Evolutionary conservation across 53 echinoderm and acorn worm species (phyloP).

Genomic region (Zoroaster sp.): DNA sequence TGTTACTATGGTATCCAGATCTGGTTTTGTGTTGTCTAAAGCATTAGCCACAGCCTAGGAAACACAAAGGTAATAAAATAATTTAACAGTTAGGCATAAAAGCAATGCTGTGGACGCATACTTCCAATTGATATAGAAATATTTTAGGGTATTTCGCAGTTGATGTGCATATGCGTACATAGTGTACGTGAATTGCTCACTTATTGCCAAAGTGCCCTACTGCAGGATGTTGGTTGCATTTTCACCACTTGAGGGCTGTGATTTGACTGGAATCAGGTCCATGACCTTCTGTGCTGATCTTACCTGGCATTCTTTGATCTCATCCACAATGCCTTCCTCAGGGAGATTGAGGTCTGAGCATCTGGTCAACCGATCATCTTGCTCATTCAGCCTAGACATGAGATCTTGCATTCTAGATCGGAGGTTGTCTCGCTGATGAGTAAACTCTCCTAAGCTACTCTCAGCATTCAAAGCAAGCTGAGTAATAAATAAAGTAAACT

Average conservation of each 20-base stretch:
- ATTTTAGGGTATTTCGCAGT: too few relatives aligned
- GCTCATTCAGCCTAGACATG: conserved; percentile 57
- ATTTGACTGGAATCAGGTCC: too few relatives aligned
- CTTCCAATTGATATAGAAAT: too few relatives aligned
- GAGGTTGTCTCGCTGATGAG: conserved; percentile 40
- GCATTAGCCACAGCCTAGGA: conserved; percentile 46
- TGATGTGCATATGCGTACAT: too few relatives aligned
- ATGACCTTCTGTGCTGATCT: neutral
- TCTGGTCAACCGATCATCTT: conserved; percentile 34
- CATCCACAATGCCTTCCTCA: conserved; percentile 51
- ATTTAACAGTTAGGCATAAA: too few relatives aligned
- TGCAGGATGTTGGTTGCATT: too few relatives aligned
- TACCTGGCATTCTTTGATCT: conserved; percentile 68
- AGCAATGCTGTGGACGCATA: too few relatives aligned
- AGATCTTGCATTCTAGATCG: conserved; percentile 58
- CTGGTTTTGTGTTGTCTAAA: neutral
- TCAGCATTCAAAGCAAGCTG: conserved; percentile 74
- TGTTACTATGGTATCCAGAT: conserved; percentile 22
- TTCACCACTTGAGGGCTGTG: too few relatives aligned
- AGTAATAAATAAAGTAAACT: neutral
- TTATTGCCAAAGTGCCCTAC: too few relatives aligned
- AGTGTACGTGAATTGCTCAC: too few relatives aligned
- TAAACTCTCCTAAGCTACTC: conserved; percentile 72
- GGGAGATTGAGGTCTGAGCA: conserved; percentile 59
- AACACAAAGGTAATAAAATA: too few relatives aligned